phyloP scores from a whole-genome alignment of 2,113 vertebrate species.

The Bungarus multicinctus region DNA sequence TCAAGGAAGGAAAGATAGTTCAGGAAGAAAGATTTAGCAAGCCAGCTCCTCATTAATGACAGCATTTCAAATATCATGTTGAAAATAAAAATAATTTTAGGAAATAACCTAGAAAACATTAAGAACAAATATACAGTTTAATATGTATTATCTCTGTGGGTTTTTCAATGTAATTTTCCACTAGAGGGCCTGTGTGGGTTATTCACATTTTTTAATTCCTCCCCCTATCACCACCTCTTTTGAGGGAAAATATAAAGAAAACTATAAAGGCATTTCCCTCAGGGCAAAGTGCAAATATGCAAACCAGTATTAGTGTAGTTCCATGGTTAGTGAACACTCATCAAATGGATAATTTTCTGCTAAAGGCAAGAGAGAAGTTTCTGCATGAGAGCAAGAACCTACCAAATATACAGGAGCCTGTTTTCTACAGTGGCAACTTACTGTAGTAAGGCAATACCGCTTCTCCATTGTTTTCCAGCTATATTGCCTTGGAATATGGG shows the following conservation, averaged over 20 bases:
- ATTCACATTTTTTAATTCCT: background rate
- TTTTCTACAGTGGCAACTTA: background rate
- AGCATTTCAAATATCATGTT: background rate
- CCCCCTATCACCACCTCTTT: background rate
- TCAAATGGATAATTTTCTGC: background rate
- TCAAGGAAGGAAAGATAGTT: background rate
- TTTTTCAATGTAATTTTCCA: background rate
- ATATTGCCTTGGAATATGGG: background rate
- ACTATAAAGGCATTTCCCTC: background rate
- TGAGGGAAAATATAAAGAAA: background rate
- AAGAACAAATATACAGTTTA: background rate
- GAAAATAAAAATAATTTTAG: background rate
- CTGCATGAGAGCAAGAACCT: no score
- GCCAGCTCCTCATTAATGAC: background rate
- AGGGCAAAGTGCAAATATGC: background rate
- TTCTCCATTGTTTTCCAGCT: background rate
- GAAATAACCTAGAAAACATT: background rate
- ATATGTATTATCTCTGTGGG: background rate
- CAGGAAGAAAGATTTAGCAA: background rate
- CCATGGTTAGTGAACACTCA: background rate
- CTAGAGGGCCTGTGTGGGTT: background rate
- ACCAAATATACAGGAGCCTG: background rate
- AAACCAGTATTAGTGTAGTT: background rate
- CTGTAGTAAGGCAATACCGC: background rate
- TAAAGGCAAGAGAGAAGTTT: background rate